phyloP scores from a whole-genome alignment of 2,113 vertebrate genomes.

The Salvelinus namaycush region DNA sequence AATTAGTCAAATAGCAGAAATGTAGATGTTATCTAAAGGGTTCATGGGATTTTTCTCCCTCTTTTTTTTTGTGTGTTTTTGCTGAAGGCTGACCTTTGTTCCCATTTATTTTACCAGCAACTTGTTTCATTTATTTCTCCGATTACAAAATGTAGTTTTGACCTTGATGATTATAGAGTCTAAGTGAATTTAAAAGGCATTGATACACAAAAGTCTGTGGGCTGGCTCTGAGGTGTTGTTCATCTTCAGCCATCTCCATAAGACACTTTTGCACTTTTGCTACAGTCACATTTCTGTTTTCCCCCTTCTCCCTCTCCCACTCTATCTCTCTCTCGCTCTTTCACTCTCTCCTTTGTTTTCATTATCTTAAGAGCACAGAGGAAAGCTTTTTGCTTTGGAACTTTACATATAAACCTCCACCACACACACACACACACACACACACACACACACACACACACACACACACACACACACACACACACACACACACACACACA shows the following conservation, averaged over 20 bases:
- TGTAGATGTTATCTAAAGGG: conserved; percentile 74
- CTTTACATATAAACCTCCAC: conserved; percentile 63
- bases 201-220: conserved; percentile 64
- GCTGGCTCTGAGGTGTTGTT: conserved; percentile 50
- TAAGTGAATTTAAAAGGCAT: conserved; percentile 74
- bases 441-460: conserved; percentile 20
- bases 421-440: conserved; percentile 26
- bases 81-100: conserved; percentile 70
- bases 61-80: conserved; percentile 45
- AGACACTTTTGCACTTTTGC: conserved; percentile 47
- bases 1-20: conserved; percentile 72
- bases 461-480: conserved; percentile 6
- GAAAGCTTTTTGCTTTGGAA: conserved; percentile 55
- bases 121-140: conserved; percentile 75
- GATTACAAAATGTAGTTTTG: conserved; percentile 72
- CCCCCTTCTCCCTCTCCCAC: conserved; percentile 12
- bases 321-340: conserved; percentile 7
- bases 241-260: conserved; percentile 58
- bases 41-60: conserved; percentile 67
- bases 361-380: conserved; percentile 73
- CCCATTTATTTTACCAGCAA: conserved; percentile 71
- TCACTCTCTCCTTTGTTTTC: conserved; percentile 54
- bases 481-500: conserved; percentile 15
- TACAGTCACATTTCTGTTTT: conserved; percentile 58
- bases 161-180: conserved; percentile 73